Base-by-base conservation (phyloP, 2,113 vertebrate species). In the Strix aluco region DNA sequence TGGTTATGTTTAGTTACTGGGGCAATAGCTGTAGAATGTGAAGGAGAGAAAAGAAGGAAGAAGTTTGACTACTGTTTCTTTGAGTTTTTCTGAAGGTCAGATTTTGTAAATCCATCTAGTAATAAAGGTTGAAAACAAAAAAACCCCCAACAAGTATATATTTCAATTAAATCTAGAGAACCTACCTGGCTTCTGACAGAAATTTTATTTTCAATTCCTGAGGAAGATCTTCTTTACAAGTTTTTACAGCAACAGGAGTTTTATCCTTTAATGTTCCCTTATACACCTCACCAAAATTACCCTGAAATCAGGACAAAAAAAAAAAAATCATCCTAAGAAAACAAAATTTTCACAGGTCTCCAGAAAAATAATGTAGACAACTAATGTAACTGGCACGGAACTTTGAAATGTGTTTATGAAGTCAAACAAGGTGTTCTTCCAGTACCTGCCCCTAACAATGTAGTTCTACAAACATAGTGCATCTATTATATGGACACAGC, bases 191-290 rank as follows among this genome's bases (percentile, higher is more conserved):
- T 98, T 99, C 99, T 78, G 99, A 99, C 80, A 99, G 98, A 97
- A 99, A 99, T 94, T 99, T 99, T 96, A 99, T 99, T 95, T 96
- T 96, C 74, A 96, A 10, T 20, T 96, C 46, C 95, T 99, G 99
- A 91, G 99, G 99, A 96, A 99, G 98, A 97, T 99, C 99, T 98
- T 99, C 99, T 98, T 99, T 99, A 96, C 99, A 99, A 1, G 99
- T 99, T 98, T 99, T 99, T 81, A 99, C 99, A 51, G 99, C 99
- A 49, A 99, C 99, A 3, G 98, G 96, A 38, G 98, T 99, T 97
- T 99, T 99, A 98, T 99, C 99, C 55, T 99, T 99, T 92, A 99
- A 98, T 6, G 98, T 99, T 88, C 99, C 99, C 91, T 99, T 99
- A 94, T 98, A 99, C 12, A 99, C 99, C 96, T 99, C 99, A 34